phyloP scores from a whole-genome alignment of 2,888 invertebrate species.

The Drosophila tanythrix region DNA sequence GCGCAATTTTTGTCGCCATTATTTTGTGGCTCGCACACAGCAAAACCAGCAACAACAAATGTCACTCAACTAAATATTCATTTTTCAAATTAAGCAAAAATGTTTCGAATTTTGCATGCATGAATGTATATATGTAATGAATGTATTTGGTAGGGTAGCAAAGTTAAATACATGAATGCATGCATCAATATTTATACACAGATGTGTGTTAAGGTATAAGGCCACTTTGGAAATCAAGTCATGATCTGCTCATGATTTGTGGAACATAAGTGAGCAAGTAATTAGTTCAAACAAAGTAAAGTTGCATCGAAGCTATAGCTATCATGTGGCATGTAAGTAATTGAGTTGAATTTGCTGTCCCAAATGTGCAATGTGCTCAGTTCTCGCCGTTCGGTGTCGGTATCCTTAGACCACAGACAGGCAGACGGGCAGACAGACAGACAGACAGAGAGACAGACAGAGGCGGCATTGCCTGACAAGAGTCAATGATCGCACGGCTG shows the following conservation, averaged over 20 bases:
- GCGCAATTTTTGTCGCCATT: conserved; percentile 23
- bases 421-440: neutral
- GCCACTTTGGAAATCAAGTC: neutral
- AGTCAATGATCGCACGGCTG: conserved; percentile 78
- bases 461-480: conserved; percentile 64
- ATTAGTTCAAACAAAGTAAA: neutral
- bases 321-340: conserved; percentile 6
- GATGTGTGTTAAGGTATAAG: neutral
- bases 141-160: neutral
- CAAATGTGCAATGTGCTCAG: conserved; percentile 12
- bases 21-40: neutral
- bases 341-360: conserved; percentile 11
- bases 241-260: neutral
- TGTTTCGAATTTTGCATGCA: neutral
- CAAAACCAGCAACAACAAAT: neutral
- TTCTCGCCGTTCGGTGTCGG: conserved; percentile 9
- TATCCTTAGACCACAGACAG: conserved; percentile 7
- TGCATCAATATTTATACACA: neutral
- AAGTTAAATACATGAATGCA: neutral
- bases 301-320: neutral
- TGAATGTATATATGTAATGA: neutral
- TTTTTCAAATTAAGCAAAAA: neutral
- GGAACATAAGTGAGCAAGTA: neutral
- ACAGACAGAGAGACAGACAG: neutral
- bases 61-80: conserved; percentile 7